Conservation (phyloP, 2,113 vertebrate species). For the Lanius collurio region DNA sequence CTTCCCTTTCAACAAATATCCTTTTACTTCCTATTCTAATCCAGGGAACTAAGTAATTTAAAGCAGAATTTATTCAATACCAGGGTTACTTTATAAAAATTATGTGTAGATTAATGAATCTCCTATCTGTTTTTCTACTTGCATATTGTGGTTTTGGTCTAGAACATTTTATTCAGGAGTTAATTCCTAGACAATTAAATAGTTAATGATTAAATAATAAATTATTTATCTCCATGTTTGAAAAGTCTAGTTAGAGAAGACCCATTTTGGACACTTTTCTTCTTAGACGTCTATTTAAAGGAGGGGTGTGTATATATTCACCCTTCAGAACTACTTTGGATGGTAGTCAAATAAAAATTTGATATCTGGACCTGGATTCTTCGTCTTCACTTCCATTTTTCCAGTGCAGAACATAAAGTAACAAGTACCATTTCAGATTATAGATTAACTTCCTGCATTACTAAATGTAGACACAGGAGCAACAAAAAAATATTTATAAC, state of each 20-base stretch:
- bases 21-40: neutral
- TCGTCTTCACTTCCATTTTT: neutral
- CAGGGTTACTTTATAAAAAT: neutral
- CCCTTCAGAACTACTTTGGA: neutral
- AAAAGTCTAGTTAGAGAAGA: neutral
- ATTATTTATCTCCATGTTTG: neutral
- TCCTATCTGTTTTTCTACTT: neutral
- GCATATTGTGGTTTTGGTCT: neutral
- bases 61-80: neutral
- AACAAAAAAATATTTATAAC: neutral
- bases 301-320: accelerated
- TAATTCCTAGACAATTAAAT: neutral
- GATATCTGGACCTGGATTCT: neutral
- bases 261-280: neutral
- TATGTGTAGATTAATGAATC: neutral
- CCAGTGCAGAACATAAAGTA: neutral
- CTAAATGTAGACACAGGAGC: neutral
- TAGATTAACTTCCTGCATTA: neutral
- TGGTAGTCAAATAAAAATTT: neutral
- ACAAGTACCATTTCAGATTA: neutral
- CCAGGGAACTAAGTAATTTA: neutral
- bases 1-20: neutral
- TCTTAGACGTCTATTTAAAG: neutral
- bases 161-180: neutral
- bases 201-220: neutral